A percentile compares a stretch with the other conserved stretches of the same genome.
These are phyloP conservation scores for Epicauta chinensis DNA, from an alignment of 1,140 invertebrate species.

Conservation along the genomic window DNA sequence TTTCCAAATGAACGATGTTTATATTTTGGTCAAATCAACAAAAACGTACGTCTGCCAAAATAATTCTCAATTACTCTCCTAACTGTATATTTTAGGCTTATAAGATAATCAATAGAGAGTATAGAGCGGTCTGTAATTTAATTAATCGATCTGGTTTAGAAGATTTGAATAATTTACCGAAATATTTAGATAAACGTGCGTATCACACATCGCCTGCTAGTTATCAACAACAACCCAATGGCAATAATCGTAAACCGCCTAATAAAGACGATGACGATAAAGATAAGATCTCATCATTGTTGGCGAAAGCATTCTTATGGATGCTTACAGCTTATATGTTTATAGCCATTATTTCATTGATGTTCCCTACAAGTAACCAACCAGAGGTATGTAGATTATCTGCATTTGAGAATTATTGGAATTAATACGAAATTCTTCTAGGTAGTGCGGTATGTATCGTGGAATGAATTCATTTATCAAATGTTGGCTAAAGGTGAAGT, in stretches of 20 bases:
- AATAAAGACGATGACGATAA: slow-evolving; percentile 50
- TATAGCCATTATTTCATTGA: slow-evolving; percentile 59
- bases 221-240: slow-evolving; percentile 24
- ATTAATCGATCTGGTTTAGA: slow-evolving; percentile 40
- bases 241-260: slow-evolving; percentile 31
- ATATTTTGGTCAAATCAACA: too few species aligned
- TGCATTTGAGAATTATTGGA: not conserved
- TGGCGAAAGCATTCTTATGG: slow-evolving; percentile 70
- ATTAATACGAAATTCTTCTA: slow-evolving; percentile 29
- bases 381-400: slow-evolving; percentile 53
- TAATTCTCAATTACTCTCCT: too few species aligned
- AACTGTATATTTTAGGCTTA: slow-evolving; percentile 14
- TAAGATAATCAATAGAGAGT: slow-evolving; percentile 44
- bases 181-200: slow-evolving; percentile 26
- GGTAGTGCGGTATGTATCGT: slow-evolving; percentile 69
- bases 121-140: slow-evolving; percentile 41
- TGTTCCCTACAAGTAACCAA: slow-evolving; percentile 65
- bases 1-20: too few species aligned
- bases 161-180: slow-evolving; percentile 36
- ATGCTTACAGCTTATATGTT: slow-evolving; percentile 67
- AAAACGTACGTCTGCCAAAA: too few species aligned
- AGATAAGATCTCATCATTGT: slow-evolving; percentile 58
- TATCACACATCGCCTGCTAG: slow-evolving; percentile 27
- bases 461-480: slow-evolving; percentile 92
- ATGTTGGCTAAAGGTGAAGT: slow-evolving; percentile 92